Base-by-base conservation (phyloP, 2,888 invertebrate species). In the Neoscelio sp. region DNA sequence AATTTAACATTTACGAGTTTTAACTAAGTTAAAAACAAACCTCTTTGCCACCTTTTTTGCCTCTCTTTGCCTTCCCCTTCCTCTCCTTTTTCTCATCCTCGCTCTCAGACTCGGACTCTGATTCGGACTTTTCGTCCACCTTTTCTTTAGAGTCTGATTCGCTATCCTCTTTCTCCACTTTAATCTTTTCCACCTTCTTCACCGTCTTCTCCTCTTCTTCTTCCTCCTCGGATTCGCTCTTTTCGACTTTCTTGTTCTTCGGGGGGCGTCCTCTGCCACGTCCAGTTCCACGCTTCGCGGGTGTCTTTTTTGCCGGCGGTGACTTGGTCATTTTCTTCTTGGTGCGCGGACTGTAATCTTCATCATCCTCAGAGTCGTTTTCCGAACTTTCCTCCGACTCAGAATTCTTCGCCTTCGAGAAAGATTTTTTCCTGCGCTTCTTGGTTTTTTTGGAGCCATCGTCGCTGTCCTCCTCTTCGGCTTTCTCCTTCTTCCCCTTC, bases 271-370 rank as follows among this genome's bases (percentile, higher is more conserved):
- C 83, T 77, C 62, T 62, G 38, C 77, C 77, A 28, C 78, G 84
- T 18, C 81, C 81, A 54, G 71, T 73, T 28, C 82, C 86, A 80
- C 79, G 85, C 30, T 58, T 81, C 33, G 83, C 84, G 0, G 81
- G 28, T 6, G 82, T 44, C 70, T 85, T 86, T 26, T 83, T 86
- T 2, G 73, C 80, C 0, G 80, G 40, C 1, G 76, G 8, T 7
- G 71, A 2, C 77, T 85, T 88, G 80, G 15, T 84, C 10, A 78
- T 42, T 74, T 85, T 89, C 65, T 85, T 88, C 38, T 84, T 87
- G 7, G 81, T 78, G 8, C 81, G 76, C n/a, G 89, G 88, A 81
- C 82, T 88, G 23, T 88, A 87, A 80, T 89, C 89, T 64, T 89
- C 88, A 67, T 86, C 84, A n/a, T 87, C 85, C 1, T 89, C 87